Evolutionary conservation across 1,140 invertebrate genomes (phyloP), one percentile per base, ranked within the genome.

Genomic region (Neoseiulus cucumeris): DNA sequence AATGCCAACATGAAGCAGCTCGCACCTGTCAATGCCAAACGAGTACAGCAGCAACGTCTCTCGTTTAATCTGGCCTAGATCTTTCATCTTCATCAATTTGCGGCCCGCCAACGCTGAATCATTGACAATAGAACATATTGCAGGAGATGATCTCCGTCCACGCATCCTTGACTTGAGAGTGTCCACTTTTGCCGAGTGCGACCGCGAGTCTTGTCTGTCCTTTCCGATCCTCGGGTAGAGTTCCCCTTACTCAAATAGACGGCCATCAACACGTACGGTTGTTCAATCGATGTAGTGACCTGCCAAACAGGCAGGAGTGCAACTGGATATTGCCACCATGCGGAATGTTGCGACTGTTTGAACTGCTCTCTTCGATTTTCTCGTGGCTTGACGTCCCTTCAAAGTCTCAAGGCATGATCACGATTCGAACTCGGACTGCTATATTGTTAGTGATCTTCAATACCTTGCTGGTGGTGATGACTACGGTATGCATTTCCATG

Each of bases 301-400:
- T 39, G 33, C 33, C 4, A 9, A 39, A 39, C 33, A 39, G n/a
- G 33, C 33, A 9, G 33, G 33, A 39, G 33, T 9, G 33, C 33
- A 39, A 9, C 33, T 39, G 33, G 33, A 39, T 39, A 39, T 39
- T 9, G 33, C 17, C 51, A 20, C 51, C 14, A 59, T 59, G 51
- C 51, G 51, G 51, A 33, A 59, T 59, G 51, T 59, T 59, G 51
- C 51, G 25, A 59, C 14, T 59, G 51, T 33, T 59, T 59, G 33
- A 59, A 25, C 51, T 59, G 17, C 22, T 59, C 12, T 59, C 51
- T 25, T 59, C 51, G 25, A 12, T 59, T 33, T 59, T 29, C 33
- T 59, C 51, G 51, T 17, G 51, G 22, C 14, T 59, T 25, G 22
- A 14, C 1, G 4, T n/a, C 17, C 14, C 33, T 9, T 9, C 4